Percentiles rank a stretch among this genome's conserved stretches.
Conservation (phyloP, 2,888 invertebrate genomes). For the Agrotis ipsilon region DNA sequence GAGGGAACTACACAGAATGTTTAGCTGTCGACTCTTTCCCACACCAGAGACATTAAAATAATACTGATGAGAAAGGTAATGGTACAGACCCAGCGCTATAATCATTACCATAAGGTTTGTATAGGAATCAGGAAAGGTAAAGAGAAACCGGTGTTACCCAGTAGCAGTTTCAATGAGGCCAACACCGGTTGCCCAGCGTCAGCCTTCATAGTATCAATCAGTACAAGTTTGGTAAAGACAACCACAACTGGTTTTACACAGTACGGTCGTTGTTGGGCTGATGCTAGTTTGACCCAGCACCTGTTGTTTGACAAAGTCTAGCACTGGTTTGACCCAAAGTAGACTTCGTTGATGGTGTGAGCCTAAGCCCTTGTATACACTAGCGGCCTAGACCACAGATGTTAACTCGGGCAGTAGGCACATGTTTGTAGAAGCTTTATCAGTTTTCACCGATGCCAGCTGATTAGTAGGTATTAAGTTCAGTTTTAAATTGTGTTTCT, state of each 20-base stretch:
- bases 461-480: no score
- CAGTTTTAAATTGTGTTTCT: no score
- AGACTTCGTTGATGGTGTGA: neutral
- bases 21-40: no score
- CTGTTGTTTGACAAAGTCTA: neutral
- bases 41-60: no score
- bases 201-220: neutral
- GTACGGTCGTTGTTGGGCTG: neutral
- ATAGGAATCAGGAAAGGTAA: neutral
- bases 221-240: conserved; percentile 1
- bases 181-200: neutral
- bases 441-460: neutral
- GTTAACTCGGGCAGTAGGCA: neutral
- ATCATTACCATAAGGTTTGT: neutral
- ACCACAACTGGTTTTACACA: conserved; percentile 17
- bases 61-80: no score
- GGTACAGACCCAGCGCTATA: neutral
- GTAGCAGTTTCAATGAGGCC: conserved; percentile 2
- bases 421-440: neutral
- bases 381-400: neutral
- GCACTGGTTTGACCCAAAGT: neutral
- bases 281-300: neutral
- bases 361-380: no score
- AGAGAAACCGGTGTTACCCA: conserved; percentile 4
- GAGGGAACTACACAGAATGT: no score